A percentile compares a stretch with the other conserved stretches of the same genome.
These are phyloP conservation scores for Coendou prehensilis DNA, from an alignment of 2,797 vertebrate species.

Conservation along the genomic window DNA sequence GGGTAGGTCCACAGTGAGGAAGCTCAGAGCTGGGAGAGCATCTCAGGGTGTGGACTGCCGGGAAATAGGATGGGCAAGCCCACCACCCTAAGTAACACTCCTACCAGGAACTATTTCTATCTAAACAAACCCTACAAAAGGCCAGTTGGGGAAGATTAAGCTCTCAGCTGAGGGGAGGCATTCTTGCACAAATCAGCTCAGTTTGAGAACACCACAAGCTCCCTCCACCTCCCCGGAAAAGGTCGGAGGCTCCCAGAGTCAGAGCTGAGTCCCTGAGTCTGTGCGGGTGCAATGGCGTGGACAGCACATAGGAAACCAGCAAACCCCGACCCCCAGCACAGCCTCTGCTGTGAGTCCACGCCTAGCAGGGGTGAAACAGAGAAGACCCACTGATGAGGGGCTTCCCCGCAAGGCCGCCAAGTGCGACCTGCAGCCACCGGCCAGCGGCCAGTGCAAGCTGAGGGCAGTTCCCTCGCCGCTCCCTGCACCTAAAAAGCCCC, in stretches of 20 bases:
- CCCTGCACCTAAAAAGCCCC: not conserved
- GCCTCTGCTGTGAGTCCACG: too few relatives aligned
- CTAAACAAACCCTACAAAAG: not conserved
- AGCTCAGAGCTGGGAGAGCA: not conserved
- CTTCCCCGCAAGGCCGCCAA: not conserved
- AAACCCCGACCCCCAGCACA: not conserved
- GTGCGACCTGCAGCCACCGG: not conserved
- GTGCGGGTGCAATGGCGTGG: accelerated
- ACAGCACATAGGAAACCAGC: not conserved
- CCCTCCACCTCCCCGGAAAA: not conserved
- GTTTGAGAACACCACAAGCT: not conserved
- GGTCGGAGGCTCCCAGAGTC: not conserved
- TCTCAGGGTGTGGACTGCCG: too few relatives aligned
- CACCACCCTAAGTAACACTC: not conserved
- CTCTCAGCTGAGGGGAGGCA: not conserved
- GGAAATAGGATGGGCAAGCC: too few relatives aligned
- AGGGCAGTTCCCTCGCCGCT: not conserved
- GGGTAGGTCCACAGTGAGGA: not conserved
- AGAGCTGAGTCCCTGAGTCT: not conserved
- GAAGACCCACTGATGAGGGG: too few relatives aligned
- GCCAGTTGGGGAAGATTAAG: not conserved
- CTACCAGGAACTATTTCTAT: not conserved
- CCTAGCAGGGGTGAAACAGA: not conserved
- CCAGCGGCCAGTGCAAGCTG: not conserved
- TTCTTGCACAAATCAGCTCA: not conserved